These are phyloP conservation scores for Galeopterus variegatus DNA, from an alignment of 2,113 vertebrate genomes.

Conservation along the genomic window DNA sequence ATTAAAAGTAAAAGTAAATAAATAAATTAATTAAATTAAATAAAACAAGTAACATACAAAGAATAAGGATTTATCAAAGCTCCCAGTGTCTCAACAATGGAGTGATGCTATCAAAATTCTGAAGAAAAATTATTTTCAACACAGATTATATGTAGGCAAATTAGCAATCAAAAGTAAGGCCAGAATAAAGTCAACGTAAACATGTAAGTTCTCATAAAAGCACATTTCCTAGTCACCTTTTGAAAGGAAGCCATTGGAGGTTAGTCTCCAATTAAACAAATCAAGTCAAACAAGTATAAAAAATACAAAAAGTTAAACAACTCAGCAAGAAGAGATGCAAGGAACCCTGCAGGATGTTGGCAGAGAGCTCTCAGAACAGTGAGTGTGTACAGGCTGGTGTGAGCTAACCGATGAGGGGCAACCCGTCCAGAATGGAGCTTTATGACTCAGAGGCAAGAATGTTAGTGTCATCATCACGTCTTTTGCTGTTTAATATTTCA, in stretches of 20 bases:
- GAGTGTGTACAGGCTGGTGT: background rate
- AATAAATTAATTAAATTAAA: background rate
- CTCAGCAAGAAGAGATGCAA: background rate
- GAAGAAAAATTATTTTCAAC: background rate
- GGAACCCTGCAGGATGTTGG: background rate
- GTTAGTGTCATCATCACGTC: background rate
- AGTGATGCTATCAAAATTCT: background rate
- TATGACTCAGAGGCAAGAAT: background rate
- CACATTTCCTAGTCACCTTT: background rate
- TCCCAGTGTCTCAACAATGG: background rate
- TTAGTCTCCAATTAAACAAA: background rate
- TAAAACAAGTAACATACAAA: background rate
- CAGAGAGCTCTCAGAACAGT: background rate
- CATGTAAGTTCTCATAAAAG: background rate
- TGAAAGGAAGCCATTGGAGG: background rate
- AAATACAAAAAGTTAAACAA: background rate
- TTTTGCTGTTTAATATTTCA: background rate
- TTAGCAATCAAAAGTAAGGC: background rate
- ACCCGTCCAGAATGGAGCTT: background rate
- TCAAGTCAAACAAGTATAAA: background rate
- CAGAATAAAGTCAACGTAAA: background rate
- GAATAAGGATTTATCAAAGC: background rate
- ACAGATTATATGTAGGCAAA: background rate
- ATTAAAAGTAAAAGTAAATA: background rate
- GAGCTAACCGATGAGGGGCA: background rate